phyloP scores from a whole-genome alignment of 2,797 vertebrate genomes.

The Taeniopygia guttata region DNA sequence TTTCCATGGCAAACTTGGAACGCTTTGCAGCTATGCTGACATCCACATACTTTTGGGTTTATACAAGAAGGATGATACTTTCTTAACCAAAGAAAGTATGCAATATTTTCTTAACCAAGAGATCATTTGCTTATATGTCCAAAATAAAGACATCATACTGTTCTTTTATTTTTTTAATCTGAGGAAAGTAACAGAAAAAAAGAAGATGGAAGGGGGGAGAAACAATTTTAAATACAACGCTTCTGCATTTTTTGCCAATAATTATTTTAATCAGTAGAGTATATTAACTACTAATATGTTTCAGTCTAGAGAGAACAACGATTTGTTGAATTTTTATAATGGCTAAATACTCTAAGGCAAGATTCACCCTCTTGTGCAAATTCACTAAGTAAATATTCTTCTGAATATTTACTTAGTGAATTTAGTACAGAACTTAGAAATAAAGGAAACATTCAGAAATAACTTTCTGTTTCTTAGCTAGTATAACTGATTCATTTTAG shows the following conservation, averaged over 20 bases:
- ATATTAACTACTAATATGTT: neutral
- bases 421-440: neutral
- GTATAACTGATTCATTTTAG: slow-evolving; percentile 27
- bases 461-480: slow-evolving; percentile 29
- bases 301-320: neutral
- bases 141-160: neutral
- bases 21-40: neutral
- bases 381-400: no score
- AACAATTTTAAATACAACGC: neutral
- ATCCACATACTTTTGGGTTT: slow-evolving; percentile 34
- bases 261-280: neutral
- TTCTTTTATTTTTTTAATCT: neutral
- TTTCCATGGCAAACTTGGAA: slow-evolving; percentile 61
- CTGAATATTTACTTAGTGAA: slow-evolving; percentile 4
- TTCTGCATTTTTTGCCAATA: neutral
- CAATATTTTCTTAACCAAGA: neutral
- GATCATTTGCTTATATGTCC: neutral
- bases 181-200: neutral
- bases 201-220: neutral
- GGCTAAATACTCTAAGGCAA: neutral
- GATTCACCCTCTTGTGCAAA: neutral
- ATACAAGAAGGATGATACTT: slow-evolving; percentile 19
- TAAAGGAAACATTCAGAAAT: slow-evolving; percentile 7
- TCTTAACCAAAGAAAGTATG: neutral
- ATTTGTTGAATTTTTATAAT: neutral